Percentiles rank a stretch among this genome's conserved stretches.
These are phyloP conservation scores for Bucorvus abyssinicus DNA, from an alignment of 2,797 vertebrate species.

Conservation along the genomic window DNA sequence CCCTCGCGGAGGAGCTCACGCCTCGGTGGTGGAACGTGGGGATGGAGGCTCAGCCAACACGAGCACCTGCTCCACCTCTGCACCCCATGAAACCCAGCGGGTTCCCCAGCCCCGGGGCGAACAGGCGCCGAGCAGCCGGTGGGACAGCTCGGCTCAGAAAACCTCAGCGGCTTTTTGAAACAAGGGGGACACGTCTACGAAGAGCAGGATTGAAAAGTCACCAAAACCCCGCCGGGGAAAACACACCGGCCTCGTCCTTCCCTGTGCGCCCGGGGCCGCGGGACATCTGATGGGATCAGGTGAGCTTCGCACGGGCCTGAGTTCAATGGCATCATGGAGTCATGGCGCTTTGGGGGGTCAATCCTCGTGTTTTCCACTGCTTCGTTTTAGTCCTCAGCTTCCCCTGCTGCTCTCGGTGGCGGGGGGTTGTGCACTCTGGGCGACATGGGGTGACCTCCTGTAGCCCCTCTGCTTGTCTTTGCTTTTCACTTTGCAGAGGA, in stretches of 20 bases:
- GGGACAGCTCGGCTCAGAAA: neutral
- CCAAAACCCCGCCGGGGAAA: neutral
- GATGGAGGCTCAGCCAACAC: neutral
- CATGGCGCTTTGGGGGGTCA: neutral
- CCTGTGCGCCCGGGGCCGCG: too few species aligned
- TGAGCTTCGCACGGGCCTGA: slow-evolving; percentile 57
- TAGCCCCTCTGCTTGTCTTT: neutral
- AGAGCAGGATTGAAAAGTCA: slow-evolving; percentile 50
- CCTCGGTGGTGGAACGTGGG: slow-evolving; percentile 8
- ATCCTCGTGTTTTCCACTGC: neutral
- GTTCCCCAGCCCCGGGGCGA: neutral
- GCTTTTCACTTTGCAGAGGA: neutral
- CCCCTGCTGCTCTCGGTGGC: neutral
- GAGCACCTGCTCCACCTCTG: neutral
- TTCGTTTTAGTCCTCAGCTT: neutral
- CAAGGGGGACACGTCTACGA: neutral
- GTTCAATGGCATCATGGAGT: neutral
- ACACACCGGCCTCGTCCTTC: neutral
- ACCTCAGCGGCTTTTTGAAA: neutral
- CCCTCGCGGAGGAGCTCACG: slow-evolving; percentile 42
- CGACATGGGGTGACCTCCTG: neutral
- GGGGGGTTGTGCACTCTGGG: neutral
- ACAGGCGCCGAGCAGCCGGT: neutral
- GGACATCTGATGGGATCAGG: too few species aligned
- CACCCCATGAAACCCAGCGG: neutral